Evolutionary conservation across 2,888 invertebrate genomes (phyloP).

Genomic region (Phaonia tiefii): DNA sequence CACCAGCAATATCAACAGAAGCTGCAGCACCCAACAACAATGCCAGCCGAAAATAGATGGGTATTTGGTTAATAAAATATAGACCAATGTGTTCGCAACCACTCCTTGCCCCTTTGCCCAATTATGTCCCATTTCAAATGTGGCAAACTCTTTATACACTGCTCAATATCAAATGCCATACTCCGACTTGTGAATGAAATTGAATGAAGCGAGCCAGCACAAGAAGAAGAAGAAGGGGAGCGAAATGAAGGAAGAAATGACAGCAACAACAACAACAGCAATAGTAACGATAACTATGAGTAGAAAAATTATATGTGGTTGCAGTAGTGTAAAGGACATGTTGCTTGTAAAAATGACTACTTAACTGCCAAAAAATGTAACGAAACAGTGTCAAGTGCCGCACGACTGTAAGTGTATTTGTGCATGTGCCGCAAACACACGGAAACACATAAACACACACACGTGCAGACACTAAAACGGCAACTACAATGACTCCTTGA

Average conservation of each 20-base stretch:
- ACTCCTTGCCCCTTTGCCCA: background rate
- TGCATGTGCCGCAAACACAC: constrained; percentile 43
- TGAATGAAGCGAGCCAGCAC: no score
- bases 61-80: constrained; percentile 50
- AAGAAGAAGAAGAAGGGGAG: background rate
- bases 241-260: background rate
- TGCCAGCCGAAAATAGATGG: constrained; percentile 17
- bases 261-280: background rate
- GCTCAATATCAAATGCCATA: constrained; percentile 24
- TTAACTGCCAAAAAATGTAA: constrained; percentile 49
- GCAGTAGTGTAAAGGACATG: constrained; percentile 54
- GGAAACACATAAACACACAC: constrained; percentile 44
- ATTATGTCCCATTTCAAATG: background rate
- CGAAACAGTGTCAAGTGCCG: constrained; percentile 48
- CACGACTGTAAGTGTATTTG: constrained; percentile 48
- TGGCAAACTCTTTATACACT: constrained; percentile 1
- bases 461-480: background rate
- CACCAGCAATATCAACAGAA: background rate
- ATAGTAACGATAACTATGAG: background rate
- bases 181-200: constrained; percentile 22
- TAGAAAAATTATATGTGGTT: constrained; percentile 38
- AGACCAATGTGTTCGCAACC: constrained; percentile 25
- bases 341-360: constrained; percentile 52
- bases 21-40: constrained; percentile 6
- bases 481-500: constrained; percentile 3